These are phyloP conservation scores for Ips nitidus DNA, from an alignment of 1,140 invertebrate species.

Conservation along the genomic window DNA sequence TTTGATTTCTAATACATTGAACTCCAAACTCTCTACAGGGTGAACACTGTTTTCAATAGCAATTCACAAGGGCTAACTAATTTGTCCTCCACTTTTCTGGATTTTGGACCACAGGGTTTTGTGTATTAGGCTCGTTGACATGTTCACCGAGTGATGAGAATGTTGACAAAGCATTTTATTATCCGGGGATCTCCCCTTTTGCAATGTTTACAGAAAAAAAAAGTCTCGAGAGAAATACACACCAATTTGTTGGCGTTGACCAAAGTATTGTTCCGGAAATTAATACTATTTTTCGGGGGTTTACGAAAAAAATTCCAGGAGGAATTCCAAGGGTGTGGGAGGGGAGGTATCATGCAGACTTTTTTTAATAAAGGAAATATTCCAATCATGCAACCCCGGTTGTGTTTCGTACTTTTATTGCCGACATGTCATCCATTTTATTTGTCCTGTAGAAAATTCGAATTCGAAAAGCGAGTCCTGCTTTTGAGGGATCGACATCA, in stretches of 20 bases:
- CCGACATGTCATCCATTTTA: slow-evolving; percentile 8
- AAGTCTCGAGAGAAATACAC: neutral
- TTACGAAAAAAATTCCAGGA: neutral
- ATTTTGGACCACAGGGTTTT: slow-evolving; percentile 9
- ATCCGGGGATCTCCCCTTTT: slow-evolving; percentile 23
- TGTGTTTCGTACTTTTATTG: slow-evolving; percentile 11
- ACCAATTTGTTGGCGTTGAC: neutral
- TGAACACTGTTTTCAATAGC: no score
- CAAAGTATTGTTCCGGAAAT: slow-evolving; percentile 2
- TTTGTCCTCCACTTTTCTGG: neutral
- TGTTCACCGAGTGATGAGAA: slow-evolving; percentile 27
- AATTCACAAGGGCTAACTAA: neutral
- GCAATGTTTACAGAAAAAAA: slow-evolving; percentile 24
- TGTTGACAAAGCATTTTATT: slow-evolving; percentile 36
- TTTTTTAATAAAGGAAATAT: slow-evolving; percentile 7
- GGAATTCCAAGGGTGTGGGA: neutral
- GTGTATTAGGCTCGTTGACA: slow-evolving; percentile 27
- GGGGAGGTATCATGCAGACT: neutral
- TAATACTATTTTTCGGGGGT: slow-evolving; percentile 3
- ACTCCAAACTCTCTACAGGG: no score
- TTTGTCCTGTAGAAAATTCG: slow-evolving; percentile 4
- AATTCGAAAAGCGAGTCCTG: slow-evolving; percentile 10
- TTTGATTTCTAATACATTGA: no score
- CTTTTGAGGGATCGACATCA: slow-evolving; percentile 4
- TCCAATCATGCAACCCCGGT: neutral